Evolutionary conservation across 2,797 vertebrate species (phyloP), one percentile per base, ranked within the genome.

Genomic region (Chiroxiphia lanceolata): DNA sequence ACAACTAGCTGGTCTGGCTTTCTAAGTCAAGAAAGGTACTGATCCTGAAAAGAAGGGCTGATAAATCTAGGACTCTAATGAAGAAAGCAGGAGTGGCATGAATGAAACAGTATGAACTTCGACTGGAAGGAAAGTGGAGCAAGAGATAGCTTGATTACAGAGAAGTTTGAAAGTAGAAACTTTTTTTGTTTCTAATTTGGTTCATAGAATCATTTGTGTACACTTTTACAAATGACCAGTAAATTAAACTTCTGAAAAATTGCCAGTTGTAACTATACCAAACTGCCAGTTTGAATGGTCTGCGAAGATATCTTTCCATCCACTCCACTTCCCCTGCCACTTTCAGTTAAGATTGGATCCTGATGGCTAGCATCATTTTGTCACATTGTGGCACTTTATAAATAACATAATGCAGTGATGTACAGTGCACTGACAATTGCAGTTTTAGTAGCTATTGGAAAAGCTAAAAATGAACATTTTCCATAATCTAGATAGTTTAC

Each of bases 171-270:
- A 92, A 92, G 92, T 83, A 91, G 84, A 93, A 96, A 87, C 21
- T 94, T 84, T 93, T 94, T 95, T 87, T 31, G 51, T 53, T 75
- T 10, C 47, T 93, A 56, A 92, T 90, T 94, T 91, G 51, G 69
- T 97, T 95, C 91, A 83, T 93, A 83, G 91, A 89, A 87, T 94
- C 48, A 76, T 90, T 92, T 96, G 93, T 94, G 64, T 97, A 96
- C 67, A 23, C 68, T 95, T 96, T 94, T 95, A 69, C 82, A 97
- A 96, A 97, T 97, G 95, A 95, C 92, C 91, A 97, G 95, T 94
- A 96, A 97, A 98, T 98, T 97, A 97, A 96, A 96, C 59, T 97
- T 96, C 77, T 87, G 86, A 96, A 97, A 97, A 91, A 86, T 71
- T 95, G 97, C 94, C 90, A 76, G 94, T 96, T 94, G 82, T 94